These are phyloP conservation scores for Hydrotaea diabolus DNA, from an alignment of 2,888 invertebrate genomes.

Conservation along the genomic window DNA sequence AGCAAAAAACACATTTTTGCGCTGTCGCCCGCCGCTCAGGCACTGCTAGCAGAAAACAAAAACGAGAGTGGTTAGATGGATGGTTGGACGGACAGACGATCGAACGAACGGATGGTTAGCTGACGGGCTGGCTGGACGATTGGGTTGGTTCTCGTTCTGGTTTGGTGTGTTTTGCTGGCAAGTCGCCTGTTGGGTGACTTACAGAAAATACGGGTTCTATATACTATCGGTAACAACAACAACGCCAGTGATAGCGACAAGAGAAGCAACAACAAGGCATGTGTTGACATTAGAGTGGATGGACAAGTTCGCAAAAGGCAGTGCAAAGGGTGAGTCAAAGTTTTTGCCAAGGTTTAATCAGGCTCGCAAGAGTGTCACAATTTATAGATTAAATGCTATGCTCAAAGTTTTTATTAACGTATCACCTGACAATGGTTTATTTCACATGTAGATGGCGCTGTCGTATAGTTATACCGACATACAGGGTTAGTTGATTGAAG, in stretches of 20 bases:
- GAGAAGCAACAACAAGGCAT: not conserved
- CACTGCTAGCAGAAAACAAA: slow-evolving; percentile 63
- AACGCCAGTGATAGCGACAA: not conserved
- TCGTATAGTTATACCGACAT: no score
- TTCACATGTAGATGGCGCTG: no score
- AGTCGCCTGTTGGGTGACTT: slow-evolving; percentile 39
- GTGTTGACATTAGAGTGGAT: not conserved
- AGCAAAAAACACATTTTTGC: slow-evolving; percentile 1
- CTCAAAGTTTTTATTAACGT: no score
- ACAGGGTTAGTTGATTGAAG: no score
- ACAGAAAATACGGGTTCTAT: slow-evolving; percentile 61
- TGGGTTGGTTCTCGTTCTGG: slow-evolving; percentile 39
- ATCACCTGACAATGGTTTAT: no score
- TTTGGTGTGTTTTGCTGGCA: slow-evolving; percentile 58
- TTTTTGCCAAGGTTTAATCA: no score
- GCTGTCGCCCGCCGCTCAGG: slow-evolving; percentile 11
- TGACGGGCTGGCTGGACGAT: slow-evolving; percentile 22
- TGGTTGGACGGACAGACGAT: slow-evolving; percentile 39
- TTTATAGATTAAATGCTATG: no score
- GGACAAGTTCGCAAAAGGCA: no score
- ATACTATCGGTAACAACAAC: not conserved
- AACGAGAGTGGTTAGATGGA: slow-evolving; percentile 66
- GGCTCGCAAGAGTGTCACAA: no score
- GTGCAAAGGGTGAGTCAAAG: no score
- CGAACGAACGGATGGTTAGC: slow-evolving; percentile 31